Evolutionary conservation across 2,113 vertebrate genomes (phyloP), one percentile per base, ranked within the genome.

Genomic region (Chaenogobius annularis): DNA sequence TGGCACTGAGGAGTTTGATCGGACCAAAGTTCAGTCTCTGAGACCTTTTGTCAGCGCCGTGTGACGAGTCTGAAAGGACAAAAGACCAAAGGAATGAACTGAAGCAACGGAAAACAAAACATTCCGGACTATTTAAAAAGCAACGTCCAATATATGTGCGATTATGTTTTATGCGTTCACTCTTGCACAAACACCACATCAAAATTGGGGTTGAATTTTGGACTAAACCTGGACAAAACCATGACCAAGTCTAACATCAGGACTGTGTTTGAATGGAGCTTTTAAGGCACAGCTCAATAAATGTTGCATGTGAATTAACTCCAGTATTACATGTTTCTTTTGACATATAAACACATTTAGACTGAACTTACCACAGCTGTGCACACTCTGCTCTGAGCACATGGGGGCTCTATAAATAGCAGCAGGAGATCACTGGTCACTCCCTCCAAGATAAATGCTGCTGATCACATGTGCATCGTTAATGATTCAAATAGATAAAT

Each of bases 1-100:
- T 68, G 50, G 69, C 78, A 65, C 64, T 66, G 56, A 68, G 61
- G 40, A 77, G 43, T 35, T 72, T 83, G 70, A 71, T 62, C 46
- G 1, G 88, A 73, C 88, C 90, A 94, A 93, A 93, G 93, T 90
- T 90, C 87, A 78, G 59, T 67, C 50, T 0, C 20, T 63, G 85
- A 86, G 73, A 48, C 15, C 4, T 19, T 76, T 87, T 91, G 90
- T 92, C 86, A 83, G 85, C 20, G 43, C 5, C 37, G 43, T 67
- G 58, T 64, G 73, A 70, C 31, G 48, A 82, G 66, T 66, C 52
- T 89, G 86, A 87, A 87, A 88, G 89, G 82, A 65, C 0, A 12
- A 86, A 88, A 44, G 87, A 84, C 82, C 1, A 43, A n/a, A 48
- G 64, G 26, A 22, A 40, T 20, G 37, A 50, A 37, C 66, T 19